These are phyloP conservation scores for Aelia acuminata DNA, from an alignment of 2,888 invertebrate species.

Conservation along the genomic window DNA sequence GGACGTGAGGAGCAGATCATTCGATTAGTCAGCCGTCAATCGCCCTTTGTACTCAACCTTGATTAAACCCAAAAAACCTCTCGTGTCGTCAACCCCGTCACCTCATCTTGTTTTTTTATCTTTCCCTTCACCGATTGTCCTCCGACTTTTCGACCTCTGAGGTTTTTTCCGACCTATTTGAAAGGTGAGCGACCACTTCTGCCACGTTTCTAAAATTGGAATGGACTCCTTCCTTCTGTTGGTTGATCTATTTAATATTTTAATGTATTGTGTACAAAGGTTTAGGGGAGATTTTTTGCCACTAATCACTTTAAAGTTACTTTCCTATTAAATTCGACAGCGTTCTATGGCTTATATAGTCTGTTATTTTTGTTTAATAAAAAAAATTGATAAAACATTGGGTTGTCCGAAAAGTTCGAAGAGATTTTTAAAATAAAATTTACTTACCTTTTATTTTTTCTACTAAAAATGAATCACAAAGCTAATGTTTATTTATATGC, in stretches of 20 bases:
- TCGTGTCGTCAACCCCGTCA: background rate
- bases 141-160: background rate
- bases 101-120: background rate
- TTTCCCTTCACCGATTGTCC: background rate
- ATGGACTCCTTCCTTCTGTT: background rate
- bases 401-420: too few relatives aligned
- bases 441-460: too few relatives aligned
- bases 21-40: background rate
- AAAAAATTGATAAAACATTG: too few relatives aligned
- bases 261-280: too few relatives aligned
- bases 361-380: too few relatives aligned
- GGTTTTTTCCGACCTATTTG: background rate
- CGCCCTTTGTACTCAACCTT: background rate
- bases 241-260: background rate
- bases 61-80: constrained; percentile 1
- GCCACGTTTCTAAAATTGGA: background rate
- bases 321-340: too few relatives aligned
- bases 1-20: background rate
- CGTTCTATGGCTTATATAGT: too few relatives aligned
- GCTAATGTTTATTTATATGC: too few relatives aligned
- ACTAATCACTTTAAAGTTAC: too few relatives aligned
- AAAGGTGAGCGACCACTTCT: background rate
- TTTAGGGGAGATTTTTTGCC: too few relatives aligned
- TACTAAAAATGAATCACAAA: too few relatives aligned
- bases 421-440: too few relatives aligned